Percentiles rank a stretch among this genome's conserved stretches.
Evolutionary conservation across 2,888 invertebrate species (phyloP).

Genomic region (Drosophila flavopinicola): DNA sequence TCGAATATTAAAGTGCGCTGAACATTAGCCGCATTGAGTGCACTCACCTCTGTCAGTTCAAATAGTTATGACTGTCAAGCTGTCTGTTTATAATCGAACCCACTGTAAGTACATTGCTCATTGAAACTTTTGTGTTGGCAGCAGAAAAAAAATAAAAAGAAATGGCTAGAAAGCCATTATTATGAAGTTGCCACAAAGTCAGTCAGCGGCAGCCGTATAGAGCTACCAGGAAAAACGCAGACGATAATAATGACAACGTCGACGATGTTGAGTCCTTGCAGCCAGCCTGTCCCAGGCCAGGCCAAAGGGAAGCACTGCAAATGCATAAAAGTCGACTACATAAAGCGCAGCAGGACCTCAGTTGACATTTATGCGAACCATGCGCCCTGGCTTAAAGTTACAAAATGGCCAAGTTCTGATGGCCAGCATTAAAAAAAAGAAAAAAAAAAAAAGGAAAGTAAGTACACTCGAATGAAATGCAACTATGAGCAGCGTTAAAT

Average conservation of each 20-base stretch:
- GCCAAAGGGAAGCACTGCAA: conserved; percentile 65
- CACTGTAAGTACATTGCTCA: conserved; percentile 54
- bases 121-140: conserved; percentile 55
- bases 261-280: conserved; percentile 43
- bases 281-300: conserved; percentile 27
- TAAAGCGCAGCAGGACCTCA: conserved; percentile 69
- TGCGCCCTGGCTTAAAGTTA: conserved; percentile 43
- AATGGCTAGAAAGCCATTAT: conserved; percentile 73
- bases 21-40: background rate
- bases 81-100: conserved; percentile 8
- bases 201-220: conserved; percentile 51
- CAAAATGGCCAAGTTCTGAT: conserved; percentile 31
- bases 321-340: conserved; percentile 76
- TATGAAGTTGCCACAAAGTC: conserved; percentile 78
- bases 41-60: background rate
- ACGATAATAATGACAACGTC: conserved; percentile 67
- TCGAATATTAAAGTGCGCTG: background rate
- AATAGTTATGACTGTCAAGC: conserved; percentile 1
- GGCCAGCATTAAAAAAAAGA: conserved; percentile 6
- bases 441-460: conserved; percentile 10
- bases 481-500: conserved; percentile 42
- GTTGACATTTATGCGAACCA: conserved; percentile 72
- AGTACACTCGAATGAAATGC: conserved; percentile 38
- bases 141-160: conserved; percentile 21
- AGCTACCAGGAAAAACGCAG: conserved; percentile 56